These are phyloP conservation scores for Neoitamus cyanurus DNA, from an alignment of 2,888 invertebrate genomes.

Conservation along the genomic window DNA sequence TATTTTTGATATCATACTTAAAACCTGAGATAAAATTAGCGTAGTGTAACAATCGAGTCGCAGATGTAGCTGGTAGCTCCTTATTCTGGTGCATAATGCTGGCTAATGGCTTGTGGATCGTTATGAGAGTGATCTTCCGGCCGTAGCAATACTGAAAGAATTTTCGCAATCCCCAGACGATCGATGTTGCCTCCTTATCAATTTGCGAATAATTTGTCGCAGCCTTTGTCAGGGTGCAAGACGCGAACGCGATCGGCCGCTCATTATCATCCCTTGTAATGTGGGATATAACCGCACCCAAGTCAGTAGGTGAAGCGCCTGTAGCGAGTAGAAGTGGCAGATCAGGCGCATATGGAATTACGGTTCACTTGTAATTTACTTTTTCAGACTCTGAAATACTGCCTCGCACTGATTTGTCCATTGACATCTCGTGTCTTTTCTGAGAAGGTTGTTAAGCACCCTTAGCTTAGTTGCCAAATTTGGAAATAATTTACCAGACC, in stretches of 20 bases:
- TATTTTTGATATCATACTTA: slow-evolving; percentile 50
- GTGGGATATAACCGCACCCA: slow-evolving; percentile 52
- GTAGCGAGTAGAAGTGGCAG: slow-evolving; percentile 53
- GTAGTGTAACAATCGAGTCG: slow-evolving; percentile 50
- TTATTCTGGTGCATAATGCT: slow-evolving; percentile 52
- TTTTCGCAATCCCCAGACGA: slow-evolving; percentile 48
- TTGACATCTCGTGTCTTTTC: slow-evolving; percentile 52
- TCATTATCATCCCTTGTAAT: slow-evolving; percentile 19
- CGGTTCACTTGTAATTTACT: slow-evolving; percentile 53
- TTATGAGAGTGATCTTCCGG: slow-evolving; percentile 50
- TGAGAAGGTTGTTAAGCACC: slow-evolving; percentile 49
- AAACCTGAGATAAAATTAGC: slow-evolving; percentile 52
- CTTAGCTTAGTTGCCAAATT: slow-evolving; percentile 49
- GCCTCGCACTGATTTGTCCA: slow-evolving; percentile 57
- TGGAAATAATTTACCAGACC: slow-evolving; percentile 49
- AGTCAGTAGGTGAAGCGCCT: slow-evolving; percentile 53
- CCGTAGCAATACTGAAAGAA: slow-evolving; percentile 51
- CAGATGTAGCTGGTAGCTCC: slow-evolving; percentile 50
- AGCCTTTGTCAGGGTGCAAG: slow-evolving; percentile 49
- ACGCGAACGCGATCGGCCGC: slow-evolving; percentile 52
- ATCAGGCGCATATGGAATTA: slow-evolving; percentile 54
- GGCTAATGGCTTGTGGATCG: slow-evolving; percentile 47
- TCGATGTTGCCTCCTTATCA: slow-evolving; percentile 52
- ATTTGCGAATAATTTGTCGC: slow-evolving; percentile 52
- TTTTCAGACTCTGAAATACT: slow-evolving; percentile 54